A percentile compares a stretch with the other conserved stretches of the same genome.
Conservation (phyloP, 1,140 invertebrate species). For the Drosophila micromelanica region DNA sequence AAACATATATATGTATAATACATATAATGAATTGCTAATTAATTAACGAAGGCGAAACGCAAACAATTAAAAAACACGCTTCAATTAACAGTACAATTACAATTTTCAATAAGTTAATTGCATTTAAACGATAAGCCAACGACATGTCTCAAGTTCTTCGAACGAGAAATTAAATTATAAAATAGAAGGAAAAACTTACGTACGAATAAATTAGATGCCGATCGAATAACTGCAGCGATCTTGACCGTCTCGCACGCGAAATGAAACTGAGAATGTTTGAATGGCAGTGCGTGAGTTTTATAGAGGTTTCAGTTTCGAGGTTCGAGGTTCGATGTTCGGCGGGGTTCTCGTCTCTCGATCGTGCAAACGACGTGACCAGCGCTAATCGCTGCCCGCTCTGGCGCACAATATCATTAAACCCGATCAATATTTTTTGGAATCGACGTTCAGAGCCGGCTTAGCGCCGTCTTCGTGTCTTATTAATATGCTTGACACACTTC, state of each 20-base stretch:
- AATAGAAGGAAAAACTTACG: slow-evolving; percentile 1
- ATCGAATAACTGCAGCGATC: slow-evolving; percentile 38
- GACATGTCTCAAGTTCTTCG: slow-evolving; percentile 16
- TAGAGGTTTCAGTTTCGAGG: slow-evolving; percentile 38
- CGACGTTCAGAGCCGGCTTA: slow-evolving; percentile 19
- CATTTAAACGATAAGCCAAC: slow-evolving; percentile 15
- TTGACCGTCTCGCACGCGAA: slow-evolving; percentile 55
- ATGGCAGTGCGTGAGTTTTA: slow-evolving; percentile 61
- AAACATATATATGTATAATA: neutral
- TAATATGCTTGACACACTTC: slow-evolving; percentile 69
- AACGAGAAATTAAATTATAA: neutral
- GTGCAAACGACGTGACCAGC: slow-evolving; percentile 34
- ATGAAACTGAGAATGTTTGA: slow-evolving; percentile 65
- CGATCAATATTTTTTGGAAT: slow-evolving; percentile 59
- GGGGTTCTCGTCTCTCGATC: neutral
- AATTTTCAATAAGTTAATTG: slow-evolving; percentile 14
- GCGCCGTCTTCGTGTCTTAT: slow-evolving; percentile 44
- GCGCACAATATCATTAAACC: slow-evolving; percentile 19
- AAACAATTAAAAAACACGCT: neutral
- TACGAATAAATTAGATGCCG: slow-evolving; percentile 16
- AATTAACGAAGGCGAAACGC: neutral
- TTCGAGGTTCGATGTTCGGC: neutral
- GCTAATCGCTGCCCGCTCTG: slow-evolving; percentile 32
- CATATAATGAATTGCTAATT: neutral
- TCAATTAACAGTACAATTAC: neutral